Conservation (phyloP, 2,113 vertebrate genomes). For the Meles meles region DNA sequence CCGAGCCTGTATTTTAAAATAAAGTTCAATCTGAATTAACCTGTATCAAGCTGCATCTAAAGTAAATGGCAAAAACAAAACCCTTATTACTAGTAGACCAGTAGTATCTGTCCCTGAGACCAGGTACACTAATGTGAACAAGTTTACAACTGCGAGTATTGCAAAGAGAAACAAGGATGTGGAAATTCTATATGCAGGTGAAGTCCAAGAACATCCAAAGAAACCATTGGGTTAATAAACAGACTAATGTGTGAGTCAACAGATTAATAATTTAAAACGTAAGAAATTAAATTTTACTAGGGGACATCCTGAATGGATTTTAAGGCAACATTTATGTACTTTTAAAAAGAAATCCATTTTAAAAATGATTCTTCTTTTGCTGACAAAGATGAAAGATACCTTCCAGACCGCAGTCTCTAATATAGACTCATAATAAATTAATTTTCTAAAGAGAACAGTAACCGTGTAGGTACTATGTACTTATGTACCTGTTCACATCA, state of each 20-base stretch:
- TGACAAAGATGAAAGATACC: conserved; percentile 56
- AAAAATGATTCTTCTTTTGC: conserved; percentile 66
- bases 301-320: background rate
- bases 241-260: background rate
- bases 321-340: conserved; percentile 61
- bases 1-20: background rate
- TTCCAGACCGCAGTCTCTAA: background rate
- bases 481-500: background rate
- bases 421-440: background rate
- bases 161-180: background rate
- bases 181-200: background rate
- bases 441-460: background rate
- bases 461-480: background rate
- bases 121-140: background rate
- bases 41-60: background rate
- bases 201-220: background rate
- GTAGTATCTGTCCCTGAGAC: background rate
- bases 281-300: background rate
- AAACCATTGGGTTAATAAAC: background rate
- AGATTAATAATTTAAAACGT: conserved; percentile 4
- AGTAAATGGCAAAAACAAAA: background rate
- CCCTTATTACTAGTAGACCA: background rate
- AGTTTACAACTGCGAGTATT: background rate
- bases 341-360: background rate
- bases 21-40: background rate